Conservation (phyloP, 2,888 invertebrate species). For the Drosophila leonis region DNA sequence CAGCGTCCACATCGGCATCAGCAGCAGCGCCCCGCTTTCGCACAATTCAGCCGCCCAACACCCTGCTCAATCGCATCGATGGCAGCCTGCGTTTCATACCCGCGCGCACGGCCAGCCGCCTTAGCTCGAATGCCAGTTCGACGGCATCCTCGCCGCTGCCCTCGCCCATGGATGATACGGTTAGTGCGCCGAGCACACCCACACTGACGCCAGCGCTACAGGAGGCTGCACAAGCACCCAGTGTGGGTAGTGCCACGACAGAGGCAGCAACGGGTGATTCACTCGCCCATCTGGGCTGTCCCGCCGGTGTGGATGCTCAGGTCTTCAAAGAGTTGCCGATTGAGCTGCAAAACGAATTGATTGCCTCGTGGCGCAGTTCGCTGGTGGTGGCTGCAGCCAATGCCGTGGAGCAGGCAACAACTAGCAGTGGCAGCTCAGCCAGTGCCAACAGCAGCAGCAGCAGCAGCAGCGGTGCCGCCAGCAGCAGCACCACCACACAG, state of each 20-base stretch:
- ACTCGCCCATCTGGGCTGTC: slow-evolving; percentile 86
- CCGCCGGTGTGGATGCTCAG: slow-evolving; percentile 89
- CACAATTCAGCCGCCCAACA: slow-evolving; percentile 74
- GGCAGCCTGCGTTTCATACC: slow-evolving; percentile 67
- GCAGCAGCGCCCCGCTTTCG: slow-evolving; percentile 58
- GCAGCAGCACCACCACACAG: slow-evolving; percentile 52
- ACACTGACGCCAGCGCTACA: slow-evolving; percentile 45
- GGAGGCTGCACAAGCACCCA: slow-evolving; percentile 44
- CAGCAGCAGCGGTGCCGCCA: slow-evolving; percentile 80
- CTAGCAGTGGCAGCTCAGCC: slow-evolving; percentile 33
- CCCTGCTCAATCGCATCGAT: slow-evolving; percentile 70
- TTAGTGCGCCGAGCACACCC: slow-evolving; percentile 65
- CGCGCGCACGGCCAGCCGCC: slow-evolving; percentile 63
- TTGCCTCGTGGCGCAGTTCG: slow-evolving; percentile 88
- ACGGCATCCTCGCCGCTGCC: slow-evolving; percentile 77
- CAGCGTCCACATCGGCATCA: slow-evolving; percentile 44
- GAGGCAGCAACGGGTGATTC: slow-evolving; percentile 44
- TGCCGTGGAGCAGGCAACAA: slow-evolving; percentile 63
- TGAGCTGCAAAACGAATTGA: slow-evolving; percentile 90
- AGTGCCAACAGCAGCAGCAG: slow-evolving; percentile 44
- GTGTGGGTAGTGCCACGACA: slow-evolving; percentile 23
- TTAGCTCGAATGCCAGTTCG: slow-evolving; percentile 71
- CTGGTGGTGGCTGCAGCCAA: slow-evolving; percentile 79
- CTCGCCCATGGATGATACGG: slow-evolving; percentile 79
- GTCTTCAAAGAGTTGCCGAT: slow-evolving; percentile 90